These are phyloP conservation scores for Apus apus DNA, from an alignment of 2,113 vertebrate genomes.

Conservation along the genomic window DNA sequence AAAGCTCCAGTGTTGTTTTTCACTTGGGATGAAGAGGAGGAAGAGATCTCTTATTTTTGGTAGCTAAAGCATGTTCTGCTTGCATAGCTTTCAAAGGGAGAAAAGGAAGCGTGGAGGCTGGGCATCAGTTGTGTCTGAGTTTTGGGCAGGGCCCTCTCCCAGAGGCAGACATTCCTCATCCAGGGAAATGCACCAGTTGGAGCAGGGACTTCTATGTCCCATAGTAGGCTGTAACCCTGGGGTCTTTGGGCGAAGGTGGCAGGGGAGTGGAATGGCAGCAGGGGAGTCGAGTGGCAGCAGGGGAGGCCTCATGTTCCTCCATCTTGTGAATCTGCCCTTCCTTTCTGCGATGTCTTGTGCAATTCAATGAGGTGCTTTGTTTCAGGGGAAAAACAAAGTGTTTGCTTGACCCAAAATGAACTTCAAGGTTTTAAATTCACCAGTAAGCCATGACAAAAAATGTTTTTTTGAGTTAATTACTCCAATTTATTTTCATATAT, in stretches of 20 bases:
- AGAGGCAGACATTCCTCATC: neutral
- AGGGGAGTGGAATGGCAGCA: rapidly evolving
- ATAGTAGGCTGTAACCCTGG: rapidly evolving
- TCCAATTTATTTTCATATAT: constrained; percentile 48
- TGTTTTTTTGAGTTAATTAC: neutral
- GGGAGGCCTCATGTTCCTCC: neutral
- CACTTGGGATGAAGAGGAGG: neutral
- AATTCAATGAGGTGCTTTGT: constrained; percentile 43
- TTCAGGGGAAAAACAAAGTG: neutral
- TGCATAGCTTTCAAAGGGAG: neutral
- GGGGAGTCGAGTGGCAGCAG: rapidly evolving
- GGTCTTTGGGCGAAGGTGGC: rapidly evolving
- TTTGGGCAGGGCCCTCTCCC: neutral
- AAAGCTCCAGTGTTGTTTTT: constrained; percentile 8
- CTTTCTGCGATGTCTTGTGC: neutral
- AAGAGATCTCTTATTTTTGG: constrained; percentile 1
- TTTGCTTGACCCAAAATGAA: constrained; percentile 60
- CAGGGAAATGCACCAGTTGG: rapidly evolving
- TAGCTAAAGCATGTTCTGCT: neutral
- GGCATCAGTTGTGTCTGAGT: rapidly evolving
- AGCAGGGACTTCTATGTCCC: neutral
- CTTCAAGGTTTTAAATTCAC: constrained; percentile 29
- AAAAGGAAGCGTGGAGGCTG: neutral
- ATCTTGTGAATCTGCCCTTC: neutral
- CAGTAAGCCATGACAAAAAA: constrained; percentile 39